Base-by-base conservation (phyloP, 2,888 invertebrate species). In the Heliconius hortense region DNA sequence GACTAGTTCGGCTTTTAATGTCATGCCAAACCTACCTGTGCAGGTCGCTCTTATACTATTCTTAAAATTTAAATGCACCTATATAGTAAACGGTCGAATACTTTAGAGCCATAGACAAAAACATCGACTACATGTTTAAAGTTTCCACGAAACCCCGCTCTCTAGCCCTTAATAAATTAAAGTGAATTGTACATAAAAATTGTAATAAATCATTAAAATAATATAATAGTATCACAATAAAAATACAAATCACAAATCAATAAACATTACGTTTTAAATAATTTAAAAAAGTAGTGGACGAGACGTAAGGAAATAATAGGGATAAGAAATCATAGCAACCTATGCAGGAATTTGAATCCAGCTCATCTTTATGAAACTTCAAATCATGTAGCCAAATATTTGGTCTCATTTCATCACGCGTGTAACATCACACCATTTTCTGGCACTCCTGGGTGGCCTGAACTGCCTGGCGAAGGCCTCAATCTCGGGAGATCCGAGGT, bases 161-260 rank as follows among this genome's bases (percentile, higher is more conserved):
- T 31, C 56, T 35, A 56, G 31, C 69, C 69, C n/a, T n/a, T 31
- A 69, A 69, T 15, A 31, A 69, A 53, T 53, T 31, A 69, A 69
- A n/a, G 2, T 53, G 28, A 69, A 56, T 43, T 8, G n/a, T 66
- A 35, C 21, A 56, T 7, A 53, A 35, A 28, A 69, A 4, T 35
- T n/a, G n/a, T 35, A 69, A 69, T 69, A 69, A 69, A 69, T 56
- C 24, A 69, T 69, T 56, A 56, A 69, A 31, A 56, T n/a, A 69
- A 35, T n/a, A 69, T 56, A 35, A 69, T 56, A 31, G 35, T 24
- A 24, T 69, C 31, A 10, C 56, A 69, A 69, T 56, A 24, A 69
- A 69, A 18, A 31, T 31, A 69, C 69, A 35, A 56, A 69, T 56
- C 3, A 31, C 18, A 56, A 69, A 13, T 24, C 15, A 69, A 56